Evolutionary conservation across 2,797 vertebrate species (phyloP), one percentile per base, ranked within the genome.

Genomic region (Trichosurus vulpecula): DNA sequence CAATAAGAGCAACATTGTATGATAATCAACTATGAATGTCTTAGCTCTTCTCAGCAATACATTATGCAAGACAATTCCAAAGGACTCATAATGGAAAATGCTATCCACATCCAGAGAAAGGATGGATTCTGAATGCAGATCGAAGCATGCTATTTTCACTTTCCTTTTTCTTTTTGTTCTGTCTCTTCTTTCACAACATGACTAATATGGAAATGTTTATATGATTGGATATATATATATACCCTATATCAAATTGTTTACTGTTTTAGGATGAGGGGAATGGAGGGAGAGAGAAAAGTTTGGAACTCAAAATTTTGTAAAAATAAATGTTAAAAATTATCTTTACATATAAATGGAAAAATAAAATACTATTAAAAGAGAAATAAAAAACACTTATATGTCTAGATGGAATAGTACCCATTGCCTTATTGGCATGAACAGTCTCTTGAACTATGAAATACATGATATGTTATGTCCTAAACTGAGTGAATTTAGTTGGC

Each of bases 391-490:
- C 98, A 99, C 98, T 98, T 98, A 99, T 98, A 99, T 98, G 98
- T 98, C 98, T 98, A 99, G 98, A 99, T 99, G 99, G 98, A 98
- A 98, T 98, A 98, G 98, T 98, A 98, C 98, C 99, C 99, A 98
- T 96, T 99, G 98, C 98, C 98, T 98, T 98, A 98, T 97, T 97
- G 98, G 98, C 98, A 98, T 98, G 93, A 98, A 99, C 98, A 99
- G 99, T 99, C 98, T 98, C 98, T 98, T 98, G 98, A 99, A 98
- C 98, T 61, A 61, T 35, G 31, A 61, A 61, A 98, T 98, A 98
- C 98, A 98, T 98, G 98, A 98, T 98, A 98, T 99, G 99, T 99
- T 99, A 99, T 99, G 99, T 99, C 99, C 99, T 99, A 99, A 98
- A 94, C 98, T 98, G 98, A 99, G 98, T 99, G 98, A 99, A 98